A percentile compares a stretch with the other conserved stretches of the same genome.
phyloP scores from a whole-genome alignment of 2,113 vertebrate genomes.

The Triplophysa tibetana region DNA sequence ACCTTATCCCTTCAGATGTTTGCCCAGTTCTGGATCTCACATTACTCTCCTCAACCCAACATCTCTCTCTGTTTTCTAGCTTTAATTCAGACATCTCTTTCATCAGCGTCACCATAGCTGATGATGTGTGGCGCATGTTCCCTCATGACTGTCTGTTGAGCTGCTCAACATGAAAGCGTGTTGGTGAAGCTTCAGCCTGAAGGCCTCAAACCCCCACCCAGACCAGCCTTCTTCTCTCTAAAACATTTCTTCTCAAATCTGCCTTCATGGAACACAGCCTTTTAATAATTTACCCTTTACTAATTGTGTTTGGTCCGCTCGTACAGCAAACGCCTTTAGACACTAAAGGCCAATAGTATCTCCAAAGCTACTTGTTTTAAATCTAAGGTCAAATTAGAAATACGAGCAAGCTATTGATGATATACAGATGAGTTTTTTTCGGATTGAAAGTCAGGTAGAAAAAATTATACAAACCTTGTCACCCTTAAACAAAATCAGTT shows the following conservation, averaged over 20 bases:
- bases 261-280: background rate
- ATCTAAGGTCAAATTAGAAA: too few species aligned
- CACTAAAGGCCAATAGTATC: too few species aligned
- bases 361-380: too few species aligned
- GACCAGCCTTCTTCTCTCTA: slow-evolving; percentile 1
- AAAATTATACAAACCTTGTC: background rate
- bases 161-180: slow-evolving; percentile 10
- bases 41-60: background rate
- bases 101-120: slow-evolving; percentile 30
- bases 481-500: slow-evolving; percentile 34
- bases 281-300: background rate
- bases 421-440: background rate
- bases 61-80: background rate
- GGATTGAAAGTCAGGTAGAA: background rate
- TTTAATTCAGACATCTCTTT: slow-evolving; percentile 15
- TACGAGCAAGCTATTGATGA: too few species aligned
- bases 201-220: background rate
- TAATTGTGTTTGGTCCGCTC: too few species aligned
- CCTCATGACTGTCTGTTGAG: slow-evolving; percentile 38
- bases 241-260: background rate
- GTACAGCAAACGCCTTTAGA: too few species aligned
- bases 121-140: slow-evolving; percentile 21
- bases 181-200: slow-evolving; percentile 29
- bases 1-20: slow-evolving; percentile 35
- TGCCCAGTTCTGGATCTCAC: background rate